These are phyloP conservation scores for Puntigrus tetrazona DNA, from an alignment of 2,113 vertebrate species.

Conservation along the genomic window DNA sequence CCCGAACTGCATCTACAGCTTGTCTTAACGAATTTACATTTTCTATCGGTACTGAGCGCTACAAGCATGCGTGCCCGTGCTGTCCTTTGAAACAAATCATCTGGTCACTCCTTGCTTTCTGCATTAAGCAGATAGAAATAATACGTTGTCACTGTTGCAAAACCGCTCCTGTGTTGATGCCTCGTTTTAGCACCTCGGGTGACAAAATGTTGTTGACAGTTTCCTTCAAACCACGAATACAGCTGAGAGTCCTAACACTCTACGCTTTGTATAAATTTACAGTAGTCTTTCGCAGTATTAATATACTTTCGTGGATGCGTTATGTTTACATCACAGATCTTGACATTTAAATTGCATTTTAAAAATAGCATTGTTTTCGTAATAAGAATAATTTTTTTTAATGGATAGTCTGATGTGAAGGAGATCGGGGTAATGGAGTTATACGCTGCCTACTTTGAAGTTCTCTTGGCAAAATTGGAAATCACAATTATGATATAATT, in stretches of 20 bases:
- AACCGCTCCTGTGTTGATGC: not conserved
- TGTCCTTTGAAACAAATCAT: not conserved
- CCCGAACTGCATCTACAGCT: not conserved
- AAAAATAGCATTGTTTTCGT: not conserved
- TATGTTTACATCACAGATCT: not conserved
- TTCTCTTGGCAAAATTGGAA: not conserved
- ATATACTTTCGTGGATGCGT: not conserved
- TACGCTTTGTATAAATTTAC: not conserved
- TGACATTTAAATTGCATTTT: not conserved
- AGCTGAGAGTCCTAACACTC: not conserved
- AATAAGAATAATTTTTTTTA: not conserved
- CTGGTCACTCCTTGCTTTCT: constrained; percentile 18
- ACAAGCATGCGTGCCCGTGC: not conserved
- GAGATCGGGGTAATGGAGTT: not conserved
- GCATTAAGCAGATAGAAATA: constrained; percentile 15
- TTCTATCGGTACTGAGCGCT: not conserved
- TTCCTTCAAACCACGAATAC: not conserved
- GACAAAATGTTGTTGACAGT: constrained; percentile 14
- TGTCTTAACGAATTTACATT: not conserved
- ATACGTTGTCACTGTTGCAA: not conserved
- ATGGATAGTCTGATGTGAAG: not conserved
- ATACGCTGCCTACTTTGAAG: not conserved
- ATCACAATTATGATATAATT: not conserved
- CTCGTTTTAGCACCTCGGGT: constrained; percentile 29
- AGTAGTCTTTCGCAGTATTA: not conserved